Evolutionary conservation across 1,140 invertebrate genomes (phyloP).

Genomic region (Magallana angulata): DNA sequence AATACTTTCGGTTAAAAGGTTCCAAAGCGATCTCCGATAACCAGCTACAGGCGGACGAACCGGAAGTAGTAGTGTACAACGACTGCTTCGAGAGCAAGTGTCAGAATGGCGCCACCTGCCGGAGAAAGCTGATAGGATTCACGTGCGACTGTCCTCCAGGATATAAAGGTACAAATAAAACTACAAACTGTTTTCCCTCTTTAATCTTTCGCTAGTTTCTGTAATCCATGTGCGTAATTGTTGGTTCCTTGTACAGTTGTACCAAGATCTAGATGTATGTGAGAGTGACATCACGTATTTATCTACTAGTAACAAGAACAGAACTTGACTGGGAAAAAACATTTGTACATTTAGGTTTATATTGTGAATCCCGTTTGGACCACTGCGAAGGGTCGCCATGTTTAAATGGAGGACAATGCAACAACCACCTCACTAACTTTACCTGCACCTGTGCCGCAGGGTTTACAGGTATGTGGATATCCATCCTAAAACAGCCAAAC

Average conservation of each 20-base stretch:
- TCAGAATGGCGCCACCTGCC: constrained; percentile 66
- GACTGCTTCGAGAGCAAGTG: constrained; percentile 68
- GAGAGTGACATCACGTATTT: not conserved
- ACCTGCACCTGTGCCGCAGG: constrained; percentile 74
- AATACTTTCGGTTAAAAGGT: not conserved
- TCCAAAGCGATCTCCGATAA: constrained; percentile 41
- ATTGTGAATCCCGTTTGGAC: constrained; percentile 61
- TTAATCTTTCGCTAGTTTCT: no score
- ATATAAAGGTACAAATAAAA: constrained; percentile 66
- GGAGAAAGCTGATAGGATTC: constrained; percentile 38
- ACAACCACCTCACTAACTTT: constrained; percentile 79
- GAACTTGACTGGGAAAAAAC: no score
- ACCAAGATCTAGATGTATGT: not conserved
- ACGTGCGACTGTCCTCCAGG: constrained; percentile 66
- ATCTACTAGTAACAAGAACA: no score
- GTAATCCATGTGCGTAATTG: no score
- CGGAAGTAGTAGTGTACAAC: constrained; percentile 51
- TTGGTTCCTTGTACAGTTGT: no score
- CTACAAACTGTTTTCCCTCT: no score
- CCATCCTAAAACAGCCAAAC: no score
- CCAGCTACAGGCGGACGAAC: constrained; percentile 49
- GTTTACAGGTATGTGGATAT: constrained; percentile 48
- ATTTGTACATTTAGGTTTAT: constrained; percentile 53
- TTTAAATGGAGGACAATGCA: constrained; percentile 91
- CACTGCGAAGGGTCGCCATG: constrained; percentile 98